Evolutionary conservation across 2,888 invertebrate species (phyloP).

Genomic region (Hirtodrosophila duncani): DNA sequence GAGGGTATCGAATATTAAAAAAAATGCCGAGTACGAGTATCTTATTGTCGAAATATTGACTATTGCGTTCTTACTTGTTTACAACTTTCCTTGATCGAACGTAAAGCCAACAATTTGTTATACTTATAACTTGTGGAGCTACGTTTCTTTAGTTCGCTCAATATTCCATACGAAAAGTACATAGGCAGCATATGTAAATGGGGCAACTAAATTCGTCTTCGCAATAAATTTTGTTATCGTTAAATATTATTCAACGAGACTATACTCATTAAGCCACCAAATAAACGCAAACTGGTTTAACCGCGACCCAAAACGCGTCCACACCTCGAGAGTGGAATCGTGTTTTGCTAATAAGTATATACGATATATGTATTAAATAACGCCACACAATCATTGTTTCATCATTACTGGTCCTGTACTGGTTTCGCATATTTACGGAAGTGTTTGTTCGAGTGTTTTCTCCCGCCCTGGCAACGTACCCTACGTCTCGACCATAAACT

Average conservation of each 20-base stretch:
- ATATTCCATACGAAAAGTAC: no score
- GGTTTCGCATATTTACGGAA: conserved; percentile 46
- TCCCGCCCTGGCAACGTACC: no score
- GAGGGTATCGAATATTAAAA: no score
- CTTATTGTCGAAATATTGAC: no score
- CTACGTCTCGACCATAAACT: no score
- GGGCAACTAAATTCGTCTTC: conserved; percentile 37
- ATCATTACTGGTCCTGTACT: conserved; percentile 28
- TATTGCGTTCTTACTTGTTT: no score
- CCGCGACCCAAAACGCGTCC: conserved; percentile 10
- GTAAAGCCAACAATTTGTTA: no score
- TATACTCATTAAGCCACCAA: conserved; percentile 1
- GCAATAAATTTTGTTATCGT: conserved; percentile 39
- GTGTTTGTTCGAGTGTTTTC: no score
- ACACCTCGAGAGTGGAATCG: conserved; percentile 33
- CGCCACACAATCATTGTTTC: conserved; percentile 45
- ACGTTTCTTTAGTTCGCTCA: neutral
- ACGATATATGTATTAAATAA: conserved; percentile 34
- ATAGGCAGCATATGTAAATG: conserved; percentile 12
- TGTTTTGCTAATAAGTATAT: conserved; percentile 1
- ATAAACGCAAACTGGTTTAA: conserved; percentile 47
- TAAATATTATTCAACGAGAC: conserved; percentile 30
- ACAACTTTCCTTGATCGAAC: no score
- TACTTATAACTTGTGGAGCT: no score
- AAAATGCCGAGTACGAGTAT: no score